Conservation (phyloP, 2,888 invertebrate genomes). For the Himalopsyche japonica region DNA sequence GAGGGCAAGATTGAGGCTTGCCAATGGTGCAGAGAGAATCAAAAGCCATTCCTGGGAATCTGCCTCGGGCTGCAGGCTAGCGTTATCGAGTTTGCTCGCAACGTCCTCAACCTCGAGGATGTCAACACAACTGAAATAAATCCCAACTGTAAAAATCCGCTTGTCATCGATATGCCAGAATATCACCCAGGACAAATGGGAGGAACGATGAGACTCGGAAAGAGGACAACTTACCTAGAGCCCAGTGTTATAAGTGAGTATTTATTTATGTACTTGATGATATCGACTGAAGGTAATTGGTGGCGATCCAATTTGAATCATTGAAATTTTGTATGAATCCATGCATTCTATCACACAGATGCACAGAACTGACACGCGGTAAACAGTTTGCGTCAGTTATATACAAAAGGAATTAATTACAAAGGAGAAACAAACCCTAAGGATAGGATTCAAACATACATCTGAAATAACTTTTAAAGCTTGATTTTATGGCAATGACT, state of each 20-base stretch:
- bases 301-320: too few species aligned
- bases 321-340: too few species aligned
- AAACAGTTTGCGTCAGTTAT: too few species aligned
- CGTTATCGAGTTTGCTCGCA: slow-evolving; percentile 92
- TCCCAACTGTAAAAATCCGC: slow-evolving; percentile 70
- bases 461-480: too few species aligned
- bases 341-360: too few species aligned
- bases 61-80: slow-evolving; percentile 98
- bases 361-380: too few species aligned
- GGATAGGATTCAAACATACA: too few species aligned
- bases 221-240: slow-evolving; percentile 82
- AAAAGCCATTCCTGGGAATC: slow-evolving; percentile 92
- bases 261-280: slow-evolving; percentile 12
- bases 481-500: too few species aligned
- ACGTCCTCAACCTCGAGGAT: slow-evolving; percentile 73
- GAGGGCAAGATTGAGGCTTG: slow-evolving; percentile 96
- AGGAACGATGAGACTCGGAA: slow-evolving; percentile 98
- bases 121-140: slow-evolving; percentile 89
- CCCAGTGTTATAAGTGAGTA: slow-evolving; percentile 66
- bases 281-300: too few species aligned
- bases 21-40: slow-evolving; percentile 88
- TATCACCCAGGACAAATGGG: slow-evolving; percentile 92
- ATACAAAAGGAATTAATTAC: too few species aligned
- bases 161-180: slow-evolving; percentile 99
- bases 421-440: too few species aligned